Base-by-base conservation (phyloP, 2,888 invertebrate genomes). In the Diaprepes abbreviatus region DNA sequence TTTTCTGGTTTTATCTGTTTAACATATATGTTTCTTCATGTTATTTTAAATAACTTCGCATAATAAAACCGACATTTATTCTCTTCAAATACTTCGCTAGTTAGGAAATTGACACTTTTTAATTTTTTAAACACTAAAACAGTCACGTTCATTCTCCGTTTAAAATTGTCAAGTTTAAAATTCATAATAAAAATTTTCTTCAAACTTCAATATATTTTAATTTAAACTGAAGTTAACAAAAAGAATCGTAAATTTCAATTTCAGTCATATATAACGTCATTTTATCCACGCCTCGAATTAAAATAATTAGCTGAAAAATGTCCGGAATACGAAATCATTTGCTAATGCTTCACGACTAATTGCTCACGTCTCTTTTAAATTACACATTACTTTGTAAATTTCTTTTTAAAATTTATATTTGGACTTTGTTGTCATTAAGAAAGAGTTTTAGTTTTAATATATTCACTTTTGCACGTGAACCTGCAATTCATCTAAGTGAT, bases 361-460 rank as follows among this genome's bases (percentile, higher is more conserved):
- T 78, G 70, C 66, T 70, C 78, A 78, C 78, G 76, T 79, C 76
- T 75, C 74, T 71, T 73, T 52, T 35, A 33, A 48, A 64, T 55
- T 55, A 40, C 54, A 36, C 63, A 63, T 68, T 63, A 64, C 55
- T 36, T 63, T 52, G 63, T n/a, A 40, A 21, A 48, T 43, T 50
- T 54, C 35, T 54, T 52, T 63, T 40, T 63, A 24, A 40, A 21
- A 54, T 36, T 63, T 55, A 33, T 28, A 40, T 38, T 45, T 64
- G 16, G 24, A 4, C 31, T 36, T 65, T 54, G 33, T 48, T 35
- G 17, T 54, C 33, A 19, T 28, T 48, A 28, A 31, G 35, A 16
- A 54, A 17, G 9, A 10, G 54, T 33, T 40, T 40, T 17, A 17
- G 14, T 40, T 35, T 35, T 54, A 54, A 35, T 17, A 19, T 35